Evolutionary conservation across 2,888 invertebrate species (phyloP).

Genomic region (Pristionchus maxplancki): DNA sequence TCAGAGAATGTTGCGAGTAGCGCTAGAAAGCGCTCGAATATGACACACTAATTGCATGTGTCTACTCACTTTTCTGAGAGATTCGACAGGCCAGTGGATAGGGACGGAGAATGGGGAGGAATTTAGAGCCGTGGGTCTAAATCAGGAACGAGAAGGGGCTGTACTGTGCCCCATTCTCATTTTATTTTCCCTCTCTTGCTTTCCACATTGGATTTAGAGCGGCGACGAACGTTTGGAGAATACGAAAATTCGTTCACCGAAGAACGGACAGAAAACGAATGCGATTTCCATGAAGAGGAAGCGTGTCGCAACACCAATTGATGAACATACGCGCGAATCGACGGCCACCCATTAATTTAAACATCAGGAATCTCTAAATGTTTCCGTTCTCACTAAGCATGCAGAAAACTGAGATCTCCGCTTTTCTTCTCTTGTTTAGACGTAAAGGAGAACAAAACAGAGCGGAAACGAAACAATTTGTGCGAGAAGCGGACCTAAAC

Average conservation of each 20-base stretch:
- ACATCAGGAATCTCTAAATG: no score
- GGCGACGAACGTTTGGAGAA: neutral
- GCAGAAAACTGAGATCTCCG: neutral
- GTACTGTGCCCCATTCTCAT: constrained; percentile 8
- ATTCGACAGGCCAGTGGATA: neutral
- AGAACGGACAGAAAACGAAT: constrained; percentile 2
- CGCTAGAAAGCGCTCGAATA: constrained; percentile 3
- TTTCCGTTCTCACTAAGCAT: no score
- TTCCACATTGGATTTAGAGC: constrained; percentile 8
- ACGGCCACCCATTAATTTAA: no score
- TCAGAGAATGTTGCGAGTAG: constrained; percentile 41
- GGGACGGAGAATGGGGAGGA: neutral
- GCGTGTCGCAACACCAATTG: neutral
- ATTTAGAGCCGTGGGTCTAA: neutral
- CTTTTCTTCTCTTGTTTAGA: neutral
- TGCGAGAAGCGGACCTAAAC: neutral
- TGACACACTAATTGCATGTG: constrained; percentile 41
- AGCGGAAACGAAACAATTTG: neutral
- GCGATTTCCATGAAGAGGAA: neutral
- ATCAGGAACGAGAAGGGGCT: neutral
- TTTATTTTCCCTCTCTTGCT: neutral
- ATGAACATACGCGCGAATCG: no score
- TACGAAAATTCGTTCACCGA: neutral
- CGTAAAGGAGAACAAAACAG: neutral
- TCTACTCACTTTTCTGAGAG: neutral